Evolutionary conservation across 92 coral and sea anemone species (phyloP).

Genomic region (Umimayanthus kanabou): DNA sequence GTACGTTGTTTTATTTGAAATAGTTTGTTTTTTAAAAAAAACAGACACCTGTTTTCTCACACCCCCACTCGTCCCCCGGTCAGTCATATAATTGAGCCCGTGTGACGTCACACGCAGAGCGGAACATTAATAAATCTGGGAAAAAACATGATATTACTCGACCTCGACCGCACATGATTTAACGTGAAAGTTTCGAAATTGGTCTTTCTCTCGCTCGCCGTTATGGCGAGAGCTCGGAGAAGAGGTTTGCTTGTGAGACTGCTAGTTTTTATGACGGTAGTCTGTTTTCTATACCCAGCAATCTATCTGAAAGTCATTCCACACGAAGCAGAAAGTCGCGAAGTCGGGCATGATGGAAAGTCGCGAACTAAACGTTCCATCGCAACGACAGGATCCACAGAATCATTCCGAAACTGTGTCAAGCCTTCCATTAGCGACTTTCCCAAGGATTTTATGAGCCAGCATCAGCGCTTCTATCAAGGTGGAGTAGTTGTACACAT

Average conservation of each 20-base stretch:
- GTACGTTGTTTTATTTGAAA: background rate
- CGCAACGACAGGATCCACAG: background rate
- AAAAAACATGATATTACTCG: background rate
- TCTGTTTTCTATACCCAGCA: constrained; percentile 68
- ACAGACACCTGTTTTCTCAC: constrained; percentile 29
- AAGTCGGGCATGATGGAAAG: background rate
- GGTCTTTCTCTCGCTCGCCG: background rate
- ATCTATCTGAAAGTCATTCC: constrained; percentile 48
- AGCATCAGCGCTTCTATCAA: constrained; percentile 60
- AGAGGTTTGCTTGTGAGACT: constrained; percentile 34
- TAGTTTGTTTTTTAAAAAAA: background rate
- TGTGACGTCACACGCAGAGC: constrained; percentile 29
- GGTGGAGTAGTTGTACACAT: constrained; percentile 63
- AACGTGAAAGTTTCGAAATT: background rate
- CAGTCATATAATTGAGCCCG: background rate
- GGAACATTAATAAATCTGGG: background rate
- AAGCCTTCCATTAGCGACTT: constrained; percentile 80
- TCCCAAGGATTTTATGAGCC: constrained; percentile 75
- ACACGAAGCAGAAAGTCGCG: constrained; percentile 11
- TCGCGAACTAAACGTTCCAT: constrained; percentile 33
- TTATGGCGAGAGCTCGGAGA: background rate
- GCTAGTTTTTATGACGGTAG: constrained; percentile 40
- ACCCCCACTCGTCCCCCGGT: constrained; percentile 9
- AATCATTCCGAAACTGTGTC: constrained; percentile 66
- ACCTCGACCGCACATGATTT: background rate